Evolutionary conservation across 2,113 vertebrate species (phyloP), one percentile per base, ranked within the genome.

Genomic region (Oryzias woworae): DNA sequence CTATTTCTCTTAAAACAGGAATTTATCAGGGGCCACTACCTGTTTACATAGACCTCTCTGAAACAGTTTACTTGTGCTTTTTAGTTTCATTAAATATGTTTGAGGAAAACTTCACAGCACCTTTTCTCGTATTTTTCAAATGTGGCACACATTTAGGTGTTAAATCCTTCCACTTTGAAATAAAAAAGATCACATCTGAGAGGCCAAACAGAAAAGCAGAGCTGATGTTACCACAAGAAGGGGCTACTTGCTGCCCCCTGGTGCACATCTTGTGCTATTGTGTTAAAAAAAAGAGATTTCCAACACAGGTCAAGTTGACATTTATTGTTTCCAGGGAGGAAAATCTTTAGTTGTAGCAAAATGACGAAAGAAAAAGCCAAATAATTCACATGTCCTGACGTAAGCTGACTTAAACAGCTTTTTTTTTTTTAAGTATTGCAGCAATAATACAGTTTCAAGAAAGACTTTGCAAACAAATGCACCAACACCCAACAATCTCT

Each of bases 321-420:
- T 92, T 92, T 92, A 91, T 92, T 92, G 20, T 81, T 66, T 86
- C 62, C 73, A 67, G 66, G 77, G 76, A 57, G 67, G 55, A 17
- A 59, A 59, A 52, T 45, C 69, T 72, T 48, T 73, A 75, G 55
- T 54, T 77, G 77, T 84, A 85, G 78, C 64, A 90, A 89, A 90
- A 91, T 62, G 73, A 85, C 16, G 24, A 56, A 71, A 73, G 73
- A 60, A 73, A 26, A 16, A 53, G 12, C 36, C 8, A 78, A 49
- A 75, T 60, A 77, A 83, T 85, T 73, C 79, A 82, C 63, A 46
- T 67, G 79, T 70, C 81, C 80, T 65, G 73, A 69, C 66, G 55
- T 83, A 62, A 63, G 51, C 8, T 43, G 51, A 73, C 36, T 43
- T 69, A 10, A 68, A 63, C n/a, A n/a, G 47, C 53, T 22, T 62